phyloP scores from a whole-genome alignment of 2,888 invertebrate genomes.

The Agrypnus murinus region DNA sequence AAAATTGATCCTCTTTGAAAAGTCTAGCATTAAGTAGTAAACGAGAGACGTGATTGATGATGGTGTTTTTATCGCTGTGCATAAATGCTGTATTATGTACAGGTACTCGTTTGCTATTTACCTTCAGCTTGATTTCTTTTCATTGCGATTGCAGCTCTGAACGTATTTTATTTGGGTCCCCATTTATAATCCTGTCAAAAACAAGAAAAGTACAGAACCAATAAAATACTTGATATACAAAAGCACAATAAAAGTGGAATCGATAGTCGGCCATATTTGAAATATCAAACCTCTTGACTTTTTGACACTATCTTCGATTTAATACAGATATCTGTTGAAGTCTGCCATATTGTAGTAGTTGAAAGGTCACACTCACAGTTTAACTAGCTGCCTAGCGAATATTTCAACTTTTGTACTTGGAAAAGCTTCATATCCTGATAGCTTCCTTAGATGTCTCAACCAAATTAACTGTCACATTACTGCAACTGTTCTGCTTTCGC shows the following conservation, averaged over 20 bases:
- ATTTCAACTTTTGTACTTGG: slow-evolving; percentile 21
- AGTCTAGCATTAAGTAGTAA: not conserved
- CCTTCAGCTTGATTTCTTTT: not conserved
- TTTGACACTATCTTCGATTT: slow-evolving; percentile 36
- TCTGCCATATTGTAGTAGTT: not conserved
- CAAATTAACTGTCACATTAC: slow-evolving; percentile 25
- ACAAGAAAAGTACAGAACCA: slow-evolving; percentile 20
- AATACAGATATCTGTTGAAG: slow-evolving; percentile 27
- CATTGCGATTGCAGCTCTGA: not conserved
- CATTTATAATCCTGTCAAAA: slow-evolving; percentile 24
- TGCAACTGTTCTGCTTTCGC: slow-evolving; percentile 19
- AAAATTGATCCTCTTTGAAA: slow-evolving; percentile 7
- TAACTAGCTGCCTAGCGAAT: slow-evolving; percentile 11
- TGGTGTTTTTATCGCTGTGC: slow-evolving; percentile 10
- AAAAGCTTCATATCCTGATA: slow-evolving; percentile 26
- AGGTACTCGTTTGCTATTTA: not conserved
- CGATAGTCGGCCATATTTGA: slow-evolving; percentile 28
- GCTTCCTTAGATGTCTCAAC: slow-evolving; percentile 2
- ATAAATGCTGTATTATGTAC: slow-evolving; percentile 17
- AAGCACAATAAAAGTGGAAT: slow-evolving; percentile 30
- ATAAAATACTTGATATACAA: slow-evolving; percentile 30
- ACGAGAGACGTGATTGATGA: slow-evolving; percentile 12
- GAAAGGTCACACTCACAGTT: slow-evolving; percentile 18
- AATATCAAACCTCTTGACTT: slow-evolving; percentile 40
- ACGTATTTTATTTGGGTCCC: not conserved